phyloP scores from a whole-genome alignment of 1,140 invertebrate species.

The Helicoverpa zea region DNA sequence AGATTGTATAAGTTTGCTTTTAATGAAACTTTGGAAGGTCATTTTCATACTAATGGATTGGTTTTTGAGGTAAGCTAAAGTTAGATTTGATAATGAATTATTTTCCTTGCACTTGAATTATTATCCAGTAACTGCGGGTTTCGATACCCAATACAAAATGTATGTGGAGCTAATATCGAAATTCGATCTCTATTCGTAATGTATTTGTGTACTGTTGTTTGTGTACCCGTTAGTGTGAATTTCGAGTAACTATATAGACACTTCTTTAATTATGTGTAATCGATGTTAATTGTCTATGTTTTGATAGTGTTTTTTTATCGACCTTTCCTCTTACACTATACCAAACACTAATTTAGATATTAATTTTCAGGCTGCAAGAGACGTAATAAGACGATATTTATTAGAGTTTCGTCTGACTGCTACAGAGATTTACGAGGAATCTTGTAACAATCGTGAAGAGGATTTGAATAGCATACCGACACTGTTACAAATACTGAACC shows the following conservation, averaged over 20 bases:
- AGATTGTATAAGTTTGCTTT: conserved; percentile 80
- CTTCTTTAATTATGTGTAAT: no score
- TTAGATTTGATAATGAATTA: background rate
- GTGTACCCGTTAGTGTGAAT: no score
- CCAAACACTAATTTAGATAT: conserved; percentile 47
- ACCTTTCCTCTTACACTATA: no score
- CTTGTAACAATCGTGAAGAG: conserved; percentile 58
- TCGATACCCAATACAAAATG: no score
- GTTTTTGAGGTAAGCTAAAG: conserved; percentile 77
- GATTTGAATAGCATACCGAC: conserved; percentile 78
- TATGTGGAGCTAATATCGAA: no score
- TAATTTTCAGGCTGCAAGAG: conserved; percentile 85
- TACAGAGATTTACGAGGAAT: conserved; percentile 84
- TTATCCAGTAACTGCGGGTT: no score
- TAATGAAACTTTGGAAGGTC: conserved; percentile 71
- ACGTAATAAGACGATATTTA: conserved; percentile 86
- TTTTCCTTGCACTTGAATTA: no score
- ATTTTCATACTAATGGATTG: conserved; percentile 78
- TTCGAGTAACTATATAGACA: no score
- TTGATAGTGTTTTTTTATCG: no score
- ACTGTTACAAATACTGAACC: conserved; percentile 84
- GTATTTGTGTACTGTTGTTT: no score
- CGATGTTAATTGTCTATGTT: no score
- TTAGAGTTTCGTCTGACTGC: conserved; percentile 87
- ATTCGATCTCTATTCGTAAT: no score